Evolutionary conservation across 2,888 invertebrate genomes (phyloP).

Genomic region (Cephalotes varians): DNA sequence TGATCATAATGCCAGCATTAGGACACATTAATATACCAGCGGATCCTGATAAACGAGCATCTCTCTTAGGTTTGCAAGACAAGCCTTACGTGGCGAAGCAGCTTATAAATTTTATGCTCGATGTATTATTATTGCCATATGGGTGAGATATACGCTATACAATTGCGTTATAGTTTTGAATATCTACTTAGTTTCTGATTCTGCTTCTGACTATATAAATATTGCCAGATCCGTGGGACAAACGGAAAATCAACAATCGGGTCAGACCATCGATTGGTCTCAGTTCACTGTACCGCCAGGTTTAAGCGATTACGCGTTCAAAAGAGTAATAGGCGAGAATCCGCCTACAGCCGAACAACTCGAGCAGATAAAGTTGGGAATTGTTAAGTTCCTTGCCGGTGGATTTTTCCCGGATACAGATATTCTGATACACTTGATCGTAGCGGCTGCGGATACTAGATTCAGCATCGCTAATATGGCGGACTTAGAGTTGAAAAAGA

Average conservation of each 20-base stretch:
- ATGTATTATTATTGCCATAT: slow-evolving; percentile 94
- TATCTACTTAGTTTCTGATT: neutral
- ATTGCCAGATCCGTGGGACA: slow-evolving; percentile 86
- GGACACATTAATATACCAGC: slow-evolving; percentile 90
- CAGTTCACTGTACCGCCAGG: slow-evolving; percentile 90
- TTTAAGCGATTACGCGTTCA: slow-evolving; percentile 92
- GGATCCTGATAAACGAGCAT: slow-evolving; percentile 88
- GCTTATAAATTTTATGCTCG: slow-evolving; percentile 92
- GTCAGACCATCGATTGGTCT: slow-evolving; percentile 82
- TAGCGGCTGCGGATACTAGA: slow-evolving; percentile 95
- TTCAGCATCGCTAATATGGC: slow-evolving; percentile 96
- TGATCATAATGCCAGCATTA: slow-evolving; percentile 93
- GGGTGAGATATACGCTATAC: slow-evolving; percentile 87
- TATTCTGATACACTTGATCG: slow-evolving; percentile 91
- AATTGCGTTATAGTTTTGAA: neutral
- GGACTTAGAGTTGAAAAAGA: slow-evolving; percentile 93
- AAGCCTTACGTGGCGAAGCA: slow-evolving; percentile 90
- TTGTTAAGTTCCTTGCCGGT: slow-evolving; percentile 93
- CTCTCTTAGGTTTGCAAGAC: slow-evolving; percentile 90
- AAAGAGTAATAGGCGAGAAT: slow-evolving; percentile 91
- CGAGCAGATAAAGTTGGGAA: slow-evolving; percentile 92
- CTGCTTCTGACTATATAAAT: slow-evolving; percentile 10
- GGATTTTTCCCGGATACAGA: slow-evolving; percentile 92
- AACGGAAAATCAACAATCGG: slow-evolving; percentile 86
- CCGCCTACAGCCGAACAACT: slow-evolving; percentile 92